These are phyloP conservation scores for Coelinius sp. DNA, from an alignment of 2,888 invertebrate species.

Conservation along the genomic window DNA sequence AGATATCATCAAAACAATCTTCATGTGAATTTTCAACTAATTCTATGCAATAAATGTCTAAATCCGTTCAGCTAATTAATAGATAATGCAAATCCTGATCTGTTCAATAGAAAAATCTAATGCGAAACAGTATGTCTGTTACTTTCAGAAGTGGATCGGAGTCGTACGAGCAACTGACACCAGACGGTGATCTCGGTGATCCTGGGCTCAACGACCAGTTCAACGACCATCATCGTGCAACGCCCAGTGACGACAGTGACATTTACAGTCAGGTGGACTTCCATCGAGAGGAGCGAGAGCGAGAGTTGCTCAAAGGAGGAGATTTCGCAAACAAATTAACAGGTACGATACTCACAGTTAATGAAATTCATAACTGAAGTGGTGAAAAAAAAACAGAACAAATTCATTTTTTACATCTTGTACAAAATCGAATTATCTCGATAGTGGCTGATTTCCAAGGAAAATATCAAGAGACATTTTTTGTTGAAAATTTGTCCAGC, in stretches of 20 bases:
- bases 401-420: no score
- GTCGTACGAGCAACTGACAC: conserved; percentile 75
- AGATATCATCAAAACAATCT: no score
- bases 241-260: conserved; percentile 79
- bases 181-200: conserved; percentile 70
- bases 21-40: no score
- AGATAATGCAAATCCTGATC: not conserved
- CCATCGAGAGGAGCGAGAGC: conserved; percentile 74
- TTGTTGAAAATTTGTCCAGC: no score
- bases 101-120: conserved; percentile 60
- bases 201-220: conserved; percentile 66
- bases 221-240: conserved; percentile 66
- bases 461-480: not conserved
- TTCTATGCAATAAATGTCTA: no score
- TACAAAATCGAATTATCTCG: no score
- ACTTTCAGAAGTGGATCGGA: conserved; percentile 72
- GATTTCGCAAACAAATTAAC: conserved; percentile 66
- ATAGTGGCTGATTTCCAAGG: no score
- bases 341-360: conserved; percentile 46
- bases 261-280: conserved; percentile 78
- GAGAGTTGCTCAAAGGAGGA: conserved; percentile 61
- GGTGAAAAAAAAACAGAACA: not conserved
- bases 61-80: conserved; percentile 12
- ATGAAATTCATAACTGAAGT: not conserved
- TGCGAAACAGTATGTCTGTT: conserved; percentile 70